Percentiles rank a stretch among this genome's conserved stretches.
Conservation (phyloP, 2,888 invertebrate species). For the Sericinus montela region DNA sequence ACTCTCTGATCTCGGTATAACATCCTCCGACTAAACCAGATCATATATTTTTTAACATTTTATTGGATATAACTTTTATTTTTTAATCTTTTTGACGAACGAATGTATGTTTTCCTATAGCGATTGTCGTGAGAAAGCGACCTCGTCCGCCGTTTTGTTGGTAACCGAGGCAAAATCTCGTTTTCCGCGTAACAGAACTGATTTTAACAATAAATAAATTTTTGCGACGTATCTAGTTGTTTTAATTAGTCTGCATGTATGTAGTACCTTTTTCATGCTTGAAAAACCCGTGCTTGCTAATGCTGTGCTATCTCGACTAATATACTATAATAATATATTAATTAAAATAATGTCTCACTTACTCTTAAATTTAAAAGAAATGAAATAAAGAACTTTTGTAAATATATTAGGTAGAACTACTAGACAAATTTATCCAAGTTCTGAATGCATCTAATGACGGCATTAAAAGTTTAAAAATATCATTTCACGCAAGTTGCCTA, state of each 20-base stretch:
- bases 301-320: slow-evolving; percentile 63
- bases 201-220: slow-evolving; percentile 73
- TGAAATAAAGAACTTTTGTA: slow-evolving; percentile 2
- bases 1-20: slow-evolving; percentile 76
- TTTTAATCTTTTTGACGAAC: slow-evolving; percentile 55
- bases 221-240: slow-evolving; percentile 65
- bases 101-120: slow-evolving; percentile 48
- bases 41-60: slow-evolving; percentile 64
- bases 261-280: slow-evolving; percentile 50
- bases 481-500: slow-evolving; percentile 26
- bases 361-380: background rate
- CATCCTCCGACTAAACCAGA: slow-evolving; percentile 68
- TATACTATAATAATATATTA: slow-evolving; percentile 20
- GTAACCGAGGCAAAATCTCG: slow-evolving; percentile 60
- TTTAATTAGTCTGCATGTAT: slow-evolving; percentile 66
- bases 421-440: background rate
- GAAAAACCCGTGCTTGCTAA: slow-evolving; percentile 60
- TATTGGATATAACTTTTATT: slow-evolving; percentile 38
- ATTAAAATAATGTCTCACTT: background rate
- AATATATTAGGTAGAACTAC: background rate
- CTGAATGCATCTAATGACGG: background rate
- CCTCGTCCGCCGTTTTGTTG: slow-evolving; percentile 44
- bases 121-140: slow-evolving; percentile 62
- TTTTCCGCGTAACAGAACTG: slow-evolving; percentile 73
- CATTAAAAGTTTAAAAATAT: background rate